These are phyloP conservation scores for Drosophila kohkoa DNA, from an alignment of 1,140 invertebrate species.

Conservation along the genomic window DNA sequence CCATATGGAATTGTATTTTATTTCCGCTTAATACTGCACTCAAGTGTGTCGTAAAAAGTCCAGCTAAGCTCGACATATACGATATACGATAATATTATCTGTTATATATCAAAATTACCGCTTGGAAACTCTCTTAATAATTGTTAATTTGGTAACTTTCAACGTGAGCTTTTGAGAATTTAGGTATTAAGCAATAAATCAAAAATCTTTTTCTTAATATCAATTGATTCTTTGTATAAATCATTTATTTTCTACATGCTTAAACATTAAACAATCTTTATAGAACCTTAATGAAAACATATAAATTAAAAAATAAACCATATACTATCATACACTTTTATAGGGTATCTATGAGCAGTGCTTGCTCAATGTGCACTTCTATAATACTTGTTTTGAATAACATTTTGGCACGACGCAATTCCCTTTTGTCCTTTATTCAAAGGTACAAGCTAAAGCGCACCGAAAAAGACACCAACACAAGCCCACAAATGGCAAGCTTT, in stretches of 20 bases:
- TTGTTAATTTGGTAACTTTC: too few species aligned
- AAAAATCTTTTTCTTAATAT: too few species aligned
- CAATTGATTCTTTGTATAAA: too few species aligned
- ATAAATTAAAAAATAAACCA: not conserved
- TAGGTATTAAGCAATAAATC: too few species aligned
- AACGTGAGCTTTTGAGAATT: too few species aligned
- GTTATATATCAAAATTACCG: too few species aligned
- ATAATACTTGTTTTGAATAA: constrained; percentile 39
- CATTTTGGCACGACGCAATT: constrained; percentile 73
- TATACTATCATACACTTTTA: not conserved
- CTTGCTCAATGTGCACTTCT: not conserved
- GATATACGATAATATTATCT: not conserved
- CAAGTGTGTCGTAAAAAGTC: not conserved
- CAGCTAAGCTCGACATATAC: not conserved
- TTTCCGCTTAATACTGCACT: not conserved
- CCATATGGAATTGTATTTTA: not conserved
- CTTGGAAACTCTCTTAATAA: too few species aligned
- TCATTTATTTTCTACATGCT: too few species aligned
- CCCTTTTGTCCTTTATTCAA: constrained; percentile 61
- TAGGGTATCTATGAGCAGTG: constrained; percentile 17
- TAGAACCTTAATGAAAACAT: too few species aligned
- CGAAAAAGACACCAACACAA: constrained; percentile 33
- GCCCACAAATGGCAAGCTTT: constrained; percentile 52
- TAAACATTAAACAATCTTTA: too few species aligned
- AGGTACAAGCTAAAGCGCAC: constrained; percentile 35